Conservation (phyloP, 2,113 vertebrate genomes). For the Anolis carolinensis region DNA sequence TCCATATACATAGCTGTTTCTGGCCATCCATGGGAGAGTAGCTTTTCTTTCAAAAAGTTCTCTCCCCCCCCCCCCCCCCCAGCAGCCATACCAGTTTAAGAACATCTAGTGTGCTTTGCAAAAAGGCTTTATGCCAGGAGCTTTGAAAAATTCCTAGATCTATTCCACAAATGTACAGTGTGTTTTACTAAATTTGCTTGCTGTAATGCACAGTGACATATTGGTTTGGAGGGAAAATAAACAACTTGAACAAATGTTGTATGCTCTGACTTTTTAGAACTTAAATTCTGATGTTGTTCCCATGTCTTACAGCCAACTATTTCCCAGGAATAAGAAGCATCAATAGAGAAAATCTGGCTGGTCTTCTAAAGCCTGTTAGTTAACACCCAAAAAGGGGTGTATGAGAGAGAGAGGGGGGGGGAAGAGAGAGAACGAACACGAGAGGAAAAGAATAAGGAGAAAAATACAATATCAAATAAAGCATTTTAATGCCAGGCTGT, state of each 20-base stretch:
- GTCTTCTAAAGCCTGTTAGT: background rate
- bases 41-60: background rate
- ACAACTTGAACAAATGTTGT: background rate
- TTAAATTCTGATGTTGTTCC: background rate
- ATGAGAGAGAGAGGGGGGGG: background rate
- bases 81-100: background rate
- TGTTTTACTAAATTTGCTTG: slow-evolving; percentile 1
- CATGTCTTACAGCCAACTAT: background rate
- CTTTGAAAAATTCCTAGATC: background rate
- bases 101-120: background rate
- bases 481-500: background rate
- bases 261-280: background rate
- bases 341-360: background rate
- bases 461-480: background rate
- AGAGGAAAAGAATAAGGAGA: no score
- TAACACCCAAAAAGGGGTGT: background rate
- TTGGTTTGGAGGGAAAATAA: slow-evolving; percentile 21
- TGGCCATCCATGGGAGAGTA: background rate
- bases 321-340: slow-evolving; percentile 13
- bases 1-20: background rate
- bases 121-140: background rate
- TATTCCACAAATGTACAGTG: background rate
- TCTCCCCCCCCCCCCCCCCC: background rate
- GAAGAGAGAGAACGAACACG: background rate
- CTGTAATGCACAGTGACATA: slow-evolving; percentile 1